phyloP scores from a whole-genome alignment of 2,888 invertebrate species.

The Acleris sparsana region DNA sequence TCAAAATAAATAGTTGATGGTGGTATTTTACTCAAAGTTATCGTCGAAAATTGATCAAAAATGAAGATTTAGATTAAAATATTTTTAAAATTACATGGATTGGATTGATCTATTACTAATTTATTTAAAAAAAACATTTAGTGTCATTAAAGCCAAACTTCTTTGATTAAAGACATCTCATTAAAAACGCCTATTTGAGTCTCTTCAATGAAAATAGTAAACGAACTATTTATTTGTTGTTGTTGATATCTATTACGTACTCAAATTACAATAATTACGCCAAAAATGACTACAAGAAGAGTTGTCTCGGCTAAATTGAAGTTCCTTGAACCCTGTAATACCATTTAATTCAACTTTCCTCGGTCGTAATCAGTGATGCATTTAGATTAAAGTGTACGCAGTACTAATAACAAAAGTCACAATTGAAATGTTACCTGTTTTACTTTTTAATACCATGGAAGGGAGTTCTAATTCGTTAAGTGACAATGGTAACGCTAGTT shows the following conservation, averaged over 20 bases:
- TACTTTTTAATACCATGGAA: conserved; percentile 77
- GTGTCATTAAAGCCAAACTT: neutral
- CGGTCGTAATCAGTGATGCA: conserved; percentile 62
- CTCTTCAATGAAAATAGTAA: conserved; percentile 42
- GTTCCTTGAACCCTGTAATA: conserved; percentile 50
- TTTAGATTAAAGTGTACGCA: conserved; percentile 64
- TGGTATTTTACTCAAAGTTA: too few species aligned
- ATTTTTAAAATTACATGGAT: too few species aligned
- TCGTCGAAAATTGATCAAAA: too few species aligned
- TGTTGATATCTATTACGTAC: conserved; percentile 47
- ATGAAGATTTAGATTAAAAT: too few species aligned
- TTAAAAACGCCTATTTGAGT: conserved; percentile 14
- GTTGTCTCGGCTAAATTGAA: conserved; percentile 55
- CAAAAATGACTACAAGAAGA: conserved; percentile 63
- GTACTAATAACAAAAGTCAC: conserved; percentile 52
- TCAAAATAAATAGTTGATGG: too few species aligned
- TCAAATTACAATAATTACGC: conserved; percentile 41
- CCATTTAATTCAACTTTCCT: conserved; percentile 51
- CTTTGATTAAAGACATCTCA: neutral
- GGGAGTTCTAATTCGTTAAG: conserved; percentile 64
- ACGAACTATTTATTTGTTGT: conserved; percentile 53
- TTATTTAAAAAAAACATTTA: neutral
- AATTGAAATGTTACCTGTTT: conserved; percentile 74
- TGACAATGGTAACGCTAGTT: conserved; percentile 57
- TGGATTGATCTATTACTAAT: too few species aligned